Evolutionary conservation across 1,140 invertebrate genomes (phyloP), one percentile per base, ranked within the genome.

Genomic region (Asobara japonica): DNA sequence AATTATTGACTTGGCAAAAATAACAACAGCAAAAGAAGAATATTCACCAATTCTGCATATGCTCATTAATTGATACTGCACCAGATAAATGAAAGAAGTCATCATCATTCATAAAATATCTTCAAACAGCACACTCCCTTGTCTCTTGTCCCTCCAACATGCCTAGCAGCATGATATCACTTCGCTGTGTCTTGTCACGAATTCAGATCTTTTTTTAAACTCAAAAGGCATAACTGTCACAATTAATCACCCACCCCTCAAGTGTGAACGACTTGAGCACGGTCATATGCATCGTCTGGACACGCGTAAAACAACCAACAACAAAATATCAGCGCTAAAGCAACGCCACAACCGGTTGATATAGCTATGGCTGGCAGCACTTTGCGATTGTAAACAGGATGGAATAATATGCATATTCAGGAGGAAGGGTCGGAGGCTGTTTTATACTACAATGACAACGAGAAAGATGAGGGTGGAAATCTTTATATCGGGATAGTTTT

Each of bases 321-420:
- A 77, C 76, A 78, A 79, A 80, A 81, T 81, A 82, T 81, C 79
- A 76, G 77, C 82, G 80, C 81, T 78, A 80, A 31, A 71, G 71
- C 74, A 73, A 78, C 18, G 41, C 6, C 41, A 6, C 11, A 11
- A 36, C 72, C 72, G 75, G 75, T 30, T 10, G 11, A 30, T 6
- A 62, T 20, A 25, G 22, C 22, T 27, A 13, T 65, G 61, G 27
- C 51, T 71, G 76, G 69, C 76, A 76, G 69, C 73, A 6, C n/a
- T 48, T 13, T 61, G 71, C 69, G 72, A 74, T 78, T 33, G 77
- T 78, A 82, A 81, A 80, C 81, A 82, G 80, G 74, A 82, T 80
- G 76, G 77, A 83, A 83, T 83, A 74, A 76, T 79, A 82, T 82
- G 79, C 77, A 81, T 81, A 82, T 81, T 82, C 78, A 82, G 64